These are phyloP conservation scores for Chascanopsetta lugubris DNA, from an alignment of 2,113 vertebrate species.

Conservation along the genomic window DNA sequence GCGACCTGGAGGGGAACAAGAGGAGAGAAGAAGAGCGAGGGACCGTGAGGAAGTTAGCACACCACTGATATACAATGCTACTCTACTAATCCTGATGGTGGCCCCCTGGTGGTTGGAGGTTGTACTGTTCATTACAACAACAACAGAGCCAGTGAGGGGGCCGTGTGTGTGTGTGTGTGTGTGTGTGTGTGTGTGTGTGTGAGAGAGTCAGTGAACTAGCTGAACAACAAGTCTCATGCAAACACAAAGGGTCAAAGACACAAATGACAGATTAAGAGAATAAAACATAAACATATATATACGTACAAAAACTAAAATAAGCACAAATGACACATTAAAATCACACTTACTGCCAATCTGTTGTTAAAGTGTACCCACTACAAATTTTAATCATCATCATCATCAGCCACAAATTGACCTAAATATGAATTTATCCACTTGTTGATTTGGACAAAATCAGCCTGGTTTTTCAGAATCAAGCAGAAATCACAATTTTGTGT, in stretches of 20 bases:
- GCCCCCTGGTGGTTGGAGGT: not conserved
- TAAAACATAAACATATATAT: too few species aligned
- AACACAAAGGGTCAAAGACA: not conserved
- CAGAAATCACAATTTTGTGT: too few species aligned
- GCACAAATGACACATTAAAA: constrained; percentile 40
- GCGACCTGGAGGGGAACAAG: constrained; percentile 84
- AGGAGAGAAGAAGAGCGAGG: not conserved
- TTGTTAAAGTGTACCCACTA: constrained; percentile 71
- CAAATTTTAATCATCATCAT: constrained; percentile 30
- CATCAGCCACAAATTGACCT: not conserved
- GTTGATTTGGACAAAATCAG: constrained; percentile 36
- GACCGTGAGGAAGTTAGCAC: not conserved
- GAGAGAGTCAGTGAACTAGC: too few species aligned
- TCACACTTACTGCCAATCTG: constrained; percentile 76
- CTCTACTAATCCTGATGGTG: too few species aligned
- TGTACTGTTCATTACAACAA: not conserved
- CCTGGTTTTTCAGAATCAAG: too few species aligned
- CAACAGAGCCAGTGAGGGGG: too few species aligned
- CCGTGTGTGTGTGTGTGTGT: too few species aligned
- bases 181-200: too few species aligned
- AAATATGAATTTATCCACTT: not conserved
- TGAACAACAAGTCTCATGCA: too few species aligned
- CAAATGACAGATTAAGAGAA: not conserved
- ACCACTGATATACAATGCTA: too few species aligned
- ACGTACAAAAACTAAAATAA: not conserved